Conservation (phyloP, 2,113 vertebrate genomes). For the Chaetorhynchus papuensis region DNA sequence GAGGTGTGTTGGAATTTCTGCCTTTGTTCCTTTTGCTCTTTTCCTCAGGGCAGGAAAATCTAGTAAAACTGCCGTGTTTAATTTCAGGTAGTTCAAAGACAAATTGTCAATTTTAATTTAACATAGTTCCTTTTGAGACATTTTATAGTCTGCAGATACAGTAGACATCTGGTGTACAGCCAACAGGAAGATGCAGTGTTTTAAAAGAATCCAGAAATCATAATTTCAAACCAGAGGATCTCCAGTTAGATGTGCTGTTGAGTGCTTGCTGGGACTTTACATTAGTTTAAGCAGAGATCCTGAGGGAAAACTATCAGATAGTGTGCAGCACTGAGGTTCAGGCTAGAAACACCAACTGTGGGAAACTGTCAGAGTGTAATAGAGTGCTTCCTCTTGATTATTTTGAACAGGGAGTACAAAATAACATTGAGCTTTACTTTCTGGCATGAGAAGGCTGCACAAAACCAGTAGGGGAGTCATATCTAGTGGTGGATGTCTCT, state of each 20-base stretch:
- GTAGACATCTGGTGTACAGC: constrained; percentile 54
- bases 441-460: background rate
- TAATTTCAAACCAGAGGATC: background rate
- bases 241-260: background rate
- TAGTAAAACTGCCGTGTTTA: constrained; percentile 65
- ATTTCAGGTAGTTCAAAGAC: constrained; percentile 67
- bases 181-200: constrained; percentile 46
- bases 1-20: constrained; percentile 63
- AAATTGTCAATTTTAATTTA: constrained; percentile 69
- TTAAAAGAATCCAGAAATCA: constrained; percentile 1
- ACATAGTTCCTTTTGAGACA: constrained; percentile 52
- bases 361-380: background rate
- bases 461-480: background rate
- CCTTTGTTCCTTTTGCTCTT: constrained; percentile 64
- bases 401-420: background rate
- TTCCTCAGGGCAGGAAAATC: constrained; percentile 67
- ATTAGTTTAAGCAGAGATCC: background rate
- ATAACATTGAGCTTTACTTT: background rate
- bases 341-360: background rate
- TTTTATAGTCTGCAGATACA: constrained; percentile 59
- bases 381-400: background rate
- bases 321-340: background rate
- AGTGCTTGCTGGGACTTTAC: background rate
- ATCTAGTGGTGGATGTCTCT: background rate
- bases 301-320: background rate